Conservation (phyloP, 2,888 invertebrate species). For the Colletes collaris region DNA sequence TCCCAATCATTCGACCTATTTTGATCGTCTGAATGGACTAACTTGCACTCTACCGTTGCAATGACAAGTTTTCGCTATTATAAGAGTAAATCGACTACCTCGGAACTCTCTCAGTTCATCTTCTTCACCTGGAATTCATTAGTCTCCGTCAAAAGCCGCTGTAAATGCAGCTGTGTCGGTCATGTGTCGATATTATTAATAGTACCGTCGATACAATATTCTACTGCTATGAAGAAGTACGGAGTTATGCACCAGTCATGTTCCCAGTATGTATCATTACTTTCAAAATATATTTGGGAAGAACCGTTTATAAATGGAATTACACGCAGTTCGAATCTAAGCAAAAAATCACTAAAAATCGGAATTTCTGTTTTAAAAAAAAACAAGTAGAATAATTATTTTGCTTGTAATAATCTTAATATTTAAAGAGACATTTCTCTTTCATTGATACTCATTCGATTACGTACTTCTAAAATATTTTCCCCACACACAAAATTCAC, state of each 20-base stretch:
- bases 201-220: slow-evolving; percentile 54
- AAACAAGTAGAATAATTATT: too few species aligned
- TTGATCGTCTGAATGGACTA: slow-evolving; percentile 37
- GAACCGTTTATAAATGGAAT: too few species aligned
- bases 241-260: slow-evolving; percentile 22
- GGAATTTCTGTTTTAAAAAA: too few species aligned
- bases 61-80: slow-evolving; percentile 37
- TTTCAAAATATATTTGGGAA: too few species aligned
- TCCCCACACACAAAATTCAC: too few species aligned
- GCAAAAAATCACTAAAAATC: too few species aligned
- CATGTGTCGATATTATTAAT: slow-evolving; percentile 73
- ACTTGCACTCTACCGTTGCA: slow-evolving; percentile 1
- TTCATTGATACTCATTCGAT: too few species aligned
- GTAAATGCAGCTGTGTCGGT: slow-evolving; percentile 65
- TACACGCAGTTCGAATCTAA: too few species aligned
- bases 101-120: slow-evolving; percentile 27
- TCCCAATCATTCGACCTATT: slow-evolving; percentile 2
- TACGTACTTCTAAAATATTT: too few species aligned
- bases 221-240: neutral
- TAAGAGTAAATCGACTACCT: slow-evolving; percentile 45
- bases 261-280: neutral
- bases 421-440: too few species aligned
- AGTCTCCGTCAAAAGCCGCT: slow-evolving; percentile 71
- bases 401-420: too few species aligned
- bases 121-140: slow-evolving; percentile 65